Evolutionary conservation across 1,140 invertebrate genomes (phyloP).

Genomic region (Drosophila takahashii): DNA sequence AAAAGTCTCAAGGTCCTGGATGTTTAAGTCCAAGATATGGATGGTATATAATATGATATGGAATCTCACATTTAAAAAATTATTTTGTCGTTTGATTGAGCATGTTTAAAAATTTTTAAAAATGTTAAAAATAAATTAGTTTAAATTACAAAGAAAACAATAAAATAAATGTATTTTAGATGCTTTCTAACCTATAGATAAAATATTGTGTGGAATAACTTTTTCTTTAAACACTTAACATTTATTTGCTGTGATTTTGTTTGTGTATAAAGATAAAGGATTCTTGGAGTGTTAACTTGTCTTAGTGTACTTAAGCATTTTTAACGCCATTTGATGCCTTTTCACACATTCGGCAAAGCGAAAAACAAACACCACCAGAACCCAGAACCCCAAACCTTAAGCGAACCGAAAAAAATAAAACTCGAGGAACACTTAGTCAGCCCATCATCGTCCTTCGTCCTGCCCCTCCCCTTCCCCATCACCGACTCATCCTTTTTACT

Average conservation of each 20-base stretch:
- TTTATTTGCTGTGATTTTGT: neutral
- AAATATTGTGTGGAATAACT: too few species aligned
- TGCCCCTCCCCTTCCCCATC: neutral
- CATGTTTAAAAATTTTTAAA: too few species aligned
- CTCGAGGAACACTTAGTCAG: conserved; percentile 77
- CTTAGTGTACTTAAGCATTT: conserved; percentile 75
- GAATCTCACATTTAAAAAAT: too few species aligned
- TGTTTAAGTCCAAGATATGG: neutral
- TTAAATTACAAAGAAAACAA: too few species aligned
- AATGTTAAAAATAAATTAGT: too few species aligned
- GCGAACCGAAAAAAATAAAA: conserved; percentile 52
- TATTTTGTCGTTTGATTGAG: too few species aligned
- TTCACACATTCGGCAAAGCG: conserved; percentile 74
- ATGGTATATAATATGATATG: too few species aligned
- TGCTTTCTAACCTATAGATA: too few species aligned
- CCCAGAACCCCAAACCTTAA: conserved; percentile 14
- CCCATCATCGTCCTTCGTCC: conserved; percentile 27
- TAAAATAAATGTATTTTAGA: too few species aligned
- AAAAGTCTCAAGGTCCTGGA: neutral
- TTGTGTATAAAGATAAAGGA: neutral
- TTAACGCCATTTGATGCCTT: conserved; percentile 83
- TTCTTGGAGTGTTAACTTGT: conserved; percentile 26
- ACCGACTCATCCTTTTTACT: conserved; percentile 25
- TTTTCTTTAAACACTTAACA: too few species aligned
- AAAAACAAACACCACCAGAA: conserved; percentile 58